phyloP scores from a whole-genome alignment of 2,113 vertebrate species.

The Serinus canaria region DNA sequence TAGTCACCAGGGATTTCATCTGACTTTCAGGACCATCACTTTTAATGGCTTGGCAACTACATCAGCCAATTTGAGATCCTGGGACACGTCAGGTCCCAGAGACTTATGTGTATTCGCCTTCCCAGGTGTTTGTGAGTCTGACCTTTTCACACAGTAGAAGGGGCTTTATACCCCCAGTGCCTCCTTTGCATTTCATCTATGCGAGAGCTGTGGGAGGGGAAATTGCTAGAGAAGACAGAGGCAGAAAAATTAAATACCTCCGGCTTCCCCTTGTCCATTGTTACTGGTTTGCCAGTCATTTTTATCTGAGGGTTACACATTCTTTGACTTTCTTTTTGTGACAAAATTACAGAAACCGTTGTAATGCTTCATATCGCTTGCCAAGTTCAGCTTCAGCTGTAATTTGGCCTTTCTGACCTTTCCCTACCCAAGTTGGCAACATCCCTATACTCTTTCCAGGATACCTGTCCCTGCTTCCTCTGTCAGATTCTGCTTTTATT shows the following conservation, averaged over 20 bases:
- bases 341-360: not conserved
- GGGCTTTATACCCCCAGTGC: not conserved
- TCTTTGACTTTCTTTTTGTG: not conserved
- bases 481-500: not conserved
- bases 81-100: not conserved
- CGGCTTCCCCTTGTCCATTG: not conserved
- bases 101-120: fast-evolving
- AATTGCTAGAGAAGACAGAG: not conserved
- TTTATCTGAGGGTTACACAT: fast-evolving
- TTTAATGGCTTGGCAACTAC: not conserved
- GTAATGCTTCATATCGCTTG: not conserved
- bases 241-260: not conserved
- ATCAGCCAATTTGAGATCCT: not conserved
- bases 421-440: too few species aligned
- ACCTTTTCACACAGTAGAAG: not conserved
- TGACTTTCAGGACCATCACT: fast-evolving
- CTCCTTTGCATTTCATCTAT: fast-evolving
- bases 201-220: fast-evolving
- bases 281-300: not conserved
- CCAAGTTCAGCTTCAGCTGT: not conserved
- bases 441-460: not conserved
- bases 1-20: fast-evolving
- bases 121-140: not conserved
- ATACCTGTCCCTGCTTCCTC: not conserved
- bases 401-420: not conserved